phyloP scores from a whole-genome alignment of 2,888 invertebrate species.

The Melikaiella ostensackeni region DNA sequence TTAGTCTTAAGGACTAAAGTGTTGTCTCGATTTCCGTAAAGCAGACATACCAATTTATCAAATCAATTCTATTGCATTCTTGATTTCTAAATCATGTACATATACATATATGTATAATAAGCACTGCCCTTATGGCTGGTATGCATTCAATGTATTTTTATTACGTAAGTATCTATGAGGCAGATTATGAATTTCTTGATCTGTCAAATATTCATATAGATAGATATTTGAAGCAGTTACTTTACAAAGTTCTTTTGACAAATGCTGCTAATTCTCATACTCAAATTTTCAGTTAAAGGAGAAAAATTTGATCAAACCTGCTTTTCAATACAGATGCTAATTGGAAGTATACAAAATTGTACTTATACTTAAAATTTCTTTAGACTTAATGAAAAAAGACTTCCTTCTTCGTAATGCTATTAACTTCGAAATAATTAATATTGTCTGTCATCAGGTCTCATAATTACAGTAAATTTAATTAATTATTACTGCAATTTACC shows the following conservation, averaged over 20 bases:
- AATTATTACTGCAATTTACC: no score
- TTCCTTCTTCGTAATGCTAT: not conserved
- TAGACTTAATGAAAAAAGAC: not conserved
- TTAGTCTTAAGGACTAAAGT: not conserved
- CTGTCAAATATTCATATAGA: not conserved
- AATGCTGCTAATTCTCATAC: not conserved
- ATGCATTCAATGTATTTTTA: not conserved
- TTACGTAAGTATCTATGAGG: not conserved
- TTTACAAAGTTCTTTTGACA: not conserved
- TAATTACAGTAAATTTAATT: no score
- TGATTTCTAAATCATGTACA: not conserved
- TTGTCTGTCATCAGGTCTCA: not conserved
- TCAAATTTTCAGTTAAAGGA: not conserved
- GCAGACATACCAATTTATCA: not conserved
- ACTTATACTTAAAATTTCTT: not conserved
- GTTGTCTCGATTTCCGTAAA: not conserved
- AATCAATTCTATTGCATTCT: not conserved
- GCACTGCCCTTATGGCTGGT: not conserved
- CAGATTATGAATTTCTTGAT: not conserved
- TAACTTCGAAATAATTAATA: not conserved
- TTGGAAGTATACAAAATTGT: not conserved
- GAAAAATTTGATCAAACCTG: not conserved
- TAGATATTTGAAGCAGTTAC: not conserved
- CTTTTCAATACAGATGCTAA: not conserved
- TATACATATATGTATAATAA: not conserved